phyloP scores from a whole-genome alignment of 2,797 vertebrate genomes.

The Hydrolagus colliei region DNA sequence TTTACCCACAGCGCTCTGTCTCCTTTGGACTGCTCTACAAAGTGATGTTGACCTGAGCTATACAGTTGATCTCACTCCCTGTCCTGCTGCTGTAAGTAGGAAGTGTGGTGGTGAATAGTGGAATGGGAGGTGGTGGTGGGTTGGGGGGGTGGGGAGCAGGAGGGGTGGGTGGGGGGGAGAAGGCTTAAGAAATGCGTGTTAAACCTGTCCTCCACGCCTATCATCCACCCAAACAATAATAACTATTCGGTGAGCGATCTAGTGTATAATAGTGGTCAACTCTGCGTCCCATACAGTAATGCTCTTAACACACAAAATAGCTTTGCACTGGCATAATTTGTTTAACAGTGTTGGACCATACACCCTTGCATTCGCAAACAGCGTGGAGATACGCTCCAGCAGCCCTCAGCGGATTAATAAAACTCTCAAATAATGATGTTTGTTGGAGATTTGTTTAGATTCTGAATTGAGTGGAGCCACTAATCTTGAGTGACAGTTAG shows the following conservation, averaged over 20 bases:
- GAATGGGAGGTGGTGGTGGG: not conserved
- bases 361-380: conserved; percentile 12
- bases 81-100: not conserved
- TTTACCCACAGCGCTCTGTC: not conserved
- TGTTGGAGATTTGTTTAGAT: conserved; percentile 30
- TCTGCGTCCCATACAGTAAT: not conserved
- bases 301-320: conserved; percentile 11
- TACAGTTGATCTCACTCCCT: not conserved
- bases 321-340: conserved; percentile 9
- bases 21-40: not conserved
- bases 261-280: not conserved
- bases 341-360: conserved; percentile 7
- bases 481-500: conserved; percentile 17
- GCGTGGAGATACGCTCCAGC: not conserved
- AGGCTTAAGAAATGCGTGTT: not conserved
- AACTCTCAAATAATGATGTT: conserved; percentile 1
- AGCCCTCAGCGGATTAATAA: conserved; percentile 10
- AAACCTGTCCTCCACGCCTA: not conserved
- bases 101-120: not conserved
- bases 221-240: not conserved
- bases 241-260: not conserved
- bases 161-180: not conserved
- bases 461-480: conserved; percentile 3
- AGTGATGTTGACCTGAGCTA: not conserved
- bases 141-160: not conserved